Conservation (phyloP, 2,797 vertebrate species). For the Syngnathus rostellatus region DNA sequence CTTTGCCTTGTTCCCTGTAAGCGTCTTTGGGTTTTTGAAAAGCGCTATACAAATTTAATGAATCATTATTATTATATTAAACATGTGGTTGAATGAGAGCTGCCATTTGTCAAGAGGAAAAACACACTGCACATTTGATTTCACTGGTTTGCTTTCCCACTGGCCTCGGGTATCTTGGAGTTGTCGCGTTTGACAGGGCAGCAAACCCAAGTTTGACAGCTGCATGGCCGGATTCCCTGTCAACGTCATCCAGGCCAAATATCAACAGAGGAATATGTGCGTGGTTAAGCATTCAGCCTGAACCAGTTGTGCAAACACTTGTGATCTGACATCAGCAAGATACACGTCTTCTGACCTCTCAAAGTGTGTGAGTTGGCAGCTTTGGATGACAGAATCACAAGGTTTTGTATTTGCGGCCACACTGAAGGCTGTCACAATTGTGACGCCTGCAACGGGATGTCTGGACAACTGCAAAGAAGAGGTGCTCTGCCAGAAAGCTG, state of each 20-base stretch:
- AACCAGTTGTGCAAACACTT: conserved; percentile 13
- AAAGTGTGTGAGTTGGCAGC: conserved; percentile 22
- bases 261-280: background rate
- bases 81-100: background rate
- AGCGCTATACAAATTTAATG: no score
- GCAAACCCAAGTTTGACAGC: conserved; percentile 1
- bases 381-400: conserved; percentile 9
- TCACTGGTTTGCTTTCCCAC: background rate
- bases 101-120: background rate
- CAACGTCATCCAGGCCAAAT: background rate
- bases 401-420: conserved; percentile 4
- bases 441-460: background rate
- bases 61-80: background rate
- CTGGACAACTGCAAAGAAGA: background rate
- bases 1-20: no score
- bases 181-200: conserved; percentile 4
- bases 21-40: no score
- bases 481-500: conserved; percentile 4
- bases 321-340: conserved; percentile 21
- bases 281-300: background rate
- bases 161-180: background rate
- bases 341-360: conserved; percentile 13
- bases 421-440: conserved; percentile 13
- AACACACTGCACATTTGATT: background rate
- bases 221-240: conserved; percentile 1